phyloP scores from a whole-genome alignment of 2,113 vertebrate species.

The Chionodraco myersi region DNA sequence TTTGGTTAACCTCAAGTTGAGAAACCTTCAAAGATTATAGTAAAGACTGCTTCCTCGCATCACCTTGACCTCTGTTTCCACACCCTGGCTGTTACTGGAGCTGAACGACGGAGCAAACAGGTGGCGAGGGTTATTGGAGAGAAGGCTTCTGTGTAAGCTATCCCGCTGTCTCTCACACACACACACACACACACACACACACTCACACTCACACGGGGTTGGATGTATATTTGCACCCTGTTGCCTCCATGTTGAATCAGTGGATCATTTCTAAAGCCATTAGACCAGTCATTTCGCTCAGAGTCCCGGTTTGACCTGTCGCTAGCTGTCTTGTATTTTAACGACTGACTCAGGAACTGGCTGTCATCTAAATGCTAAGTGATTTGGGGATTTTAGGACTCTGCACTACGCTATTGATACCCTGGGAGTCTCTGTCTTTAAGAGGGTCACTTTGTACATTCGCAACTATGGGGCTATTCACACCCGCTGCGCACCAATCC shows the following conservation, averaged over 20 bases:
- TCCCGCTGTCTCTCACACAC: constrained; percentile 34
- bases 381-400: too few species aligned
- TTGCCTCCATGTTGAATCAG: neutral
- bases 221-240: neutral
- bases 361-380: too few species aligned
- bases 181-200: neutral
- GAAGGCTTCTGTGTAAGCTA: constrained; percentile 31
- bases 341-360: too few species aligned
- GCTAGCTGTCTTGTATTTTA: neutral
- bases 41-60: neutral
- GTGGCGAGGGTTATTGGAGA: constrained; percentile 30
- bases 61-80: constrained; percentile 26
- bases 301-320: neutral
- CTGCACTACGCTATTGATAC: neutral
- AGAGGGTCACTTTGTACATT: neutral
- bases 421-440: neutral
- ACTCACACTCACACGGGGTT: neutral
- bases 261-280: neutral
- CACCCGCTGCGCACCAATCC: neutral
- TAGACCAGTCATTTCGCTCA: neutral
- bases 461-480: neutral
- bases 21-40: neutral
- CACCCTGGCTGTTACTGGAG: constrained; percentile 5
- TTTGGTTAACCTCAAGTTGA: neutral
- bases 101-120: constrained; percentile 29